A percentile compares a stretch with the other conserved stretches of the same genome.
Conservation (phyloP, 2,797 vertebrate species). For the Macroramphosus scolopax region DNA sequence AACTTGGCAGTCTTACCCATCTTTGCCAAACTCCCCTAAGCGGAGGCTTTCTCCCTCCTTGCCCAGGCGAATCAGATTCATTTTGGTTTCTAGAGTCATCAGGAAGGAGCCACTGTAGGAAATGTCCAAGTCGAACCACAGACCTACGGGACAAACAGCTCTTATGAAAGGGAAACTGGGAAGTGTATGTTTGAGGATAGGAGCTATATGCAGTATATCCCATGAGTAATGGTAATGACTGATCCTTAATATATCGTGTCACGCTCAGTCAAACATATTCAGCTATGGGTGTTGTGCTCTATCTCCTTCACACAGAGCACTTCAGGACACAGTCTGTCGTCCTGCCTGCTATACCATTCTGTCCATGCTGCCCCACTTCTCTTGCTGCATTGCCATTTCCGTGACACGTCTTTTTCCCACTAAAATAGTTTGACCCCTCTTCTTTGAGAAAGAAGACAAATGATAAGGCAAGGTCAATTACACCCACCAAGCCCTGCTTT, state of each 20-base stretch:
- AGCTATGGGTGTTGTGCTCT: no score
- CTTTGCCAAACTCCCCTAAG: constrained; percentile 86
- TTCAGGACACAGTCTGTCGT: no score
- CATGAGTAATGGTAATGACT: no score
- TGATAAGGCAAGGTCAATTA: no score
- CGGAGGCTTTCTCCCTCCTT: constrained; percentile 87
- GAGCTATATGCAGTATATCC: neutral
- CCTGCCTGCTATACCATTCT: no score
- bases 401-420: constrained; percentile 2
- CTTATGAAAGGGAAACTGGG: constrained; percentile 8
- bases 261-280: no score
- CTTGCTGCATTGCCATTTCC: constrained; percentile 4
- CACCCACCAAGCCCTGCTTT: no score
- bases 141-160: constrained; percentile 71
- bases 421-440: no score
- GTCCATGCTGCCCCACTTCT: constrained; percentile 1
- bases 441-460: no score
- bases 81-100: constrained; percentile 98
- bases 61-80: constrained; percentile 94
- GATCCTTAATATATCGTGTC: no score
- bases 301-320: no score
- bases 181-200: neutral
- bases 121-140: constrained; percentile 95
- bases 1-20: constrained; percentile 83
- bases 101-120: constrained; percentile 95